Evolutionary conservation across 1,140 invertebrate genomes (phyloP), one percentile per base, ranked within the genome.

Genomic region (Brachionus plicatilis): DNA sequence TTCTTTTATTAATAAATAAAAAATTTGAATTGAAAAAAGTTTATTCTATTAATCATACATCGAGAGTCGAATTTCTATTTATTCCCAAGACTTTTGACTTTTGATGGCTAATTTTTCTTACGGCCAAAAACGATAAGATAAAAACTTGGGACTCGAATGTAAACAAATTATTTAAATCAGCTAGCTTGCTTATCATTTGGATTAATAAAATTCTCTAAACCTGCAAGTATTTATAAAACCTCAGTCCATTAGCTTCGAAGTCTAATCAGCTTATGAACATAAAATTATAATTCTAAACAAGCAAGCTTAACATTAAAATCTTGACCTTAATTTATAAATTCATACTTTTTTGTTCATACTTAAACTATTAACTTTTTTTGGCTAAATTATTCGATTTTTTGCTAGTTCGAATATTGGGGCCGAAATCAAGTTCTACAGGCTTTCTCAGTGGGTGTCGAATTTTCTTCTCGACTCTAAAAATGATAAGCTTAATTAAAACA

Each of bases 261-360:
- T 60, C 17, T 60, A 60, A 60, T 27, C 53, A 60, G 53, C 53
- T 60, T 60, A 68, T 68, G 66, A 68, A 68, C 66, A 68, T 68
- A 68, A 60, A 60, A 60, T 60, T 60, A 60, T 60, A 60, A 60
- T 60, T 60, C 53, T 60, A 60, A 60, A 60, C 53, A 37, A 70
- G 27, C 37, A 76, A 50, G 72, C 72, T 76, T 76, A 76, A 76
- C 72, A 76, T 76, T 76, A 76, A 72, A 72, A 76, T 76, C 43
- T 76, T 76, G 72, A 76, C 72, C 72, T 50, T 76, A 76, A 75
- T 43, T 17, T 75, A 41, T 75, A 75, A 6, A 43, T 75, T 75
- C 20, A 43, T 43, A 43, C 3, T 72, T 72, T 75, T 45, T 75
- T 41, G 12, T 47, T 75, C 43, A 76, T 76, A 50, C 43, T 76